Evolutionary conservation across 1,140 invertebrate genomes (phyloP).

Genomic region (Aphis gossypii): DNA sequence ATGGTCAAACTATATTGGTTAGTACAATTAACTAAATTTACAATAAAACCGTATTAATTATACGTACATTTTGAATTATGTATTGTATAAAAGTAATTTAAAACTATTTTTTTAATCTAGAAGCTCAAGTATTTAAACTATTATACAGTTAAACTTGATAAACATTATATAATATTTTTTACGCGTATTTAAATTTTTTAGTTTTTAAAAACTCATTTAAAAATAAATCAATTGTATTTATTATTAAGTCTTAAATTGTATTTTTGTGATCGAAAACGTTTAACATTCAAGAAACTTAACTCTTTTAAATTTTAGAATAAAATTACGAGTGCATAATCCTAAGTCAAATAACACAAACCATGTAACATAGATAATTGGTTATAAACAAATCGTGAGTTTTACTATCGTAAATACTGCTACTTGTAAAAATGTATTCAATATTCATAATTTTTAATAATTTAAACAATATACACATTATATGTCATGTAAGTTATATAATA

Average conservation of each 20-base stretch:
- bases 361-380: not conserved
- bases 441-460: not conserved
- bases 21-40: not conserved
- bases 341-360: not conserved
- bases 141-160: not conserved
- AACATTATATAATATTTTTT: not conserved
- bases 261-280: not conserved
- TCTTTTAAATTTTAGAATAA: not conserved
- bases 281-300: not conserved
- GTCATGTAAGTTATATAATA: not conserved
- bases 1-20: not conserved
- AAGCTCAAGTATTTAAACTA: not conserved
- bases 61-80: too few species aligned
- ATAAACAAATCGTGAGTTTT: not conserved
- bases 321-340: not conserved
- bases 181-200: not conserved
- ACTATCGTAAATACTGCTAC: not conserved
- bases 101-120: not conserved
- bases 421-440: not conserved
- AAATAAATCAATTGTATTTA: not conserved
- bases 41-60: conserved; percentile 14
- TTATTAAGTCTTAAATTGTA: not conserved
- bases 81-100: too few species aligned
- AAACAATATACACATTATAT: not conserved
- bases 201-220: not conserved